These are phyloP conservation scores for Eulemur albifrons DNA, from an alignment of 2,797 vertebrate species.

Conservation along the genomic window DNA sequence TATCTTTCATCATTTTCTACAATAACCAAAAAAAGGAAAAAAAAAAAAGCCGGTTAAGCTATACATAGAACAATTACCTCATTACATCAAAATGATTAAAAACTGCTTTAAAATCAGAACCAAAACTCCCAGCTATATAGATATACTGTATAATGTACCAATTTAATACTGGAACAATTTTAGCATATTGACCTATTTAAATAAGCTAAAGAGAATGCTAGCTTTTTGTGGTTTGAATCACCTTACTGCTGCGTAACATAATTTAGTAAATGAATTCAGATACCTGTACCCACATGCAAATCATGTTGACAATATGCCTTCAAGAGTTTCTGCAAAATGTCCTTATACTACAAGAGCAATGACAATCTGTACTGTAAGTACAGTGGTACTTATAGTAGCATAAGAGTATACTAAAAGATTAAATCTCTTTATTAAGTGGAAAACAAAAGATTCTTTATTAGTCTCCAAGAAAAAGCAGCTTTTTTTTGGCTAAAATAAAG, in stretches of 20 bases:
- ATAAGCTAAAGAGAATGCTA: neutral
- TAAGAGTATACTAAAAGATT: neutral
- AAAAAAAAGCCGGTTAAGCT: constrained; percentile 54
- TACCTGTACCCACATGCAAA: neutral
- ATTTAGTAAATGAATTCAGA: neutral
- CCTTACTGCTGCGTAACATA: neutral
- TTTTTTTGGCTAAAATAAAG: neutral
- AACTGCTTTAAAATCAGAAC: neutral
- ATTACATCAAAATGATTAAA: constrained; percentile 53
- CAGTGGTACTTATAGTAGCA: neutral
- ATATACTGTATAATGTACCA: neutral
- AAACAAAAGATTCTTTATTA: neutral
- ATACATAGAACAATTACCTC: constrained; percentile 15
- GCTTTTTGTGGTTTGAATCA: neutral
- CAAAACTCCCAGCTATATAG: neutral
- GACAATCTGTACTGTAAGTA: neutral
- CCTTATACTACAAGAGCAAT: neutral
- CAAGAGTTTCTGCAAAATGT: neutral
- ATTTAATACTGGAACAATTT: neutral
- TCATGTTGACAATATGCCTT: neutral
- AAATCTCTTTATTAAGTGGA: constrained; percentile 18
- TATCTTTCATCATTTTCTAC: constrained; percentile 99
- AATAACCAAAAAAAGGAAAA: constrained; percentile 61
- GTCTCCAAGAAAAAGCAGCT: neutral
- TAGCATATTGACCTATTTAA: neutral